Evolutionary conservation across 1,140 invertebrate genomes (phyloP).

Genomic region (Phortica variegata): DNA sequence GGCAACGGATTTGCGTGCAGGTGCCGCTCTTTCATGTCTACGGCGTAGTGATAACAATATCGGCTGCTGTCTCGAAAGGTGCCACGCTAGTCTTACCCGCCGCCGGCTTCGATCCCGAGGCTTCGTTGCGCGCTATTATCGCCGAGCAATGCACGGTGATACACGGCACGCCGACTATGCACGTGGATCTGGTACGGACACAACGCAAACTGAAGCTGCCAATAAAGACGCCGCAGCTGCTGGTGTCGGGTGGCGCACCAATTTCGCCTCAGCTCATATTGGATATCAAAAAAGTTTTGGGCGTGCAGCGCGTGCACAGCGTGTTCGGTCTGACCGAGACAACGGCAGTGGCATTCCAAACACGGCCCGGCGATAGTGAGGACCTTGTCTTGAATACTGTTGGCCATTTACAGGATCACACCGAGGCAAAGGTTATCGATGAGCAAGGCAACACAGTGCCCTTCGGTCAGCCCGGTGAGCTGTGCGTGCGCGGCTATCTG

Average conservation of each 20-base stretch:
- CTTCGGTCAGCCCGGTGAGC: slow-evolving; percentile 76
- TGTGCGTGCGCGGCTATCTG: slow-evolving; percentile 78
- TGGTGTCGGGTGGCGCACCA: slow-evolving; percentile 74
- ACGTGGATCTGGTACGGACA: slow-evolving; percentile 75
- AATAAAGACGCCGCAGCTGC: slow-evolving; percentile 61
- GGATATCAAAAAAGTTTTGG: slow-evolving; percentile 62
- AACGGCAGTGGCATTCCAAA: slow-evolving; percentile 74
- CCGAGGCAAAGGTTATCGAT: slow-evolving; percentile 80
- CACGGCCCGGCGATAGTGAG: slow-evolving; percentile 65
- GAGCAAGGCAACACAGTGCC: slow-evolving; percentile 70
- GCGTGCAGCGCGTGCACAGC: slow-evolving; percentile 62
- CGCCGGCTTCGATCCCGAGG: slow-evolving; percentile 68
- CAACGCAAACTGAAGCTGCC: slow-evolving; percentile 59
- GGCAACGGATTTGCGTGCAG: slow-evolving; percentile 67
- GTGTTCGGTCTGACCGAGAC: slow-evolving; percentile 89
- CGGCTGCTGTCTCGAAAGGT: slow-evolving; percentile 66
- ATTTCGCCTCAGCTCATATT: slow-evolving; percentile 72
- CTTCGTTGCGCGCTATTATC: slow-evolving; percentile 67
- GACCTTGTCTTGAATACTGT: slow-evolving; percentile 73
- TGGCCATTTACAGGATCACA: slow-evolving; percentile 75
- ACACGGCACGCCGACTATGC: slow-evolving; percentile 97
- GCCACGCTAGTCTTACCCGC: slow-evolving; percentile 71
- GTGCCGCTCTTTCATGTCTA: slow-evolving; percentile 93
- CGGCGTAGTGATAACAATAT: slow-evolving; percentile 71
- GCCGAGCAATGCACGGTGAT: slow-evolving; percentile 76